These are phyloP conservation scores for Nephrocerus scutellatus DNA, from an alignment of 2,888 invertebrate species.

Conservation along the genomic window DNA sequence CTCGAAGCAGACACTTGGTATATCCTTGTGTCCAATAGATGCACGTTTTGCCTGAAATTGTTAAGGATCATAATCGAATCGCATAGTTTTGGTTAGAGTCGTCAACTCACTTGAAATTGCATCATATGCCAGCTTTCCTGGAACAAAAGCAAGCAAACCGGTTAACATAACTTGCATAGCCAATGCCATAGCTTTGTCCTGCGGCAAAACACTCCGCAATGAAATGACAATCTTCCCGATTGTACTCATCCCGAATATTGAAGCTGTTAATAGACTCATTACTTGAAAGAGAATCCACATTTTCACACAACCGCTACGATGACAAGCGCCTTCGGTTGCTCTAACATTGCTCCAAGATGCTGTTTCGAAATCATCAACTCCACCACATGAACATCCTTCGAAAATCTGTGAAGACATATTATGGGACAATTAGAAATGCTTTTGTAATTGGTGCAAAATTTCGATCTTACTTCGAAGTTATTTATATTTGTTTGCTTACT, in stretches of 20 bases:
- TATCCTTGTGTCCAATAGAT: constrained; percentile 47
- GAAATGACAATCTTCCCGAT: constrained; percentile 52
- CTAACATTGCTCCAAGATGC: constrained; percentile 23
- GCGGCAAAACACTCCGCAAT: constrained; percentile 52
- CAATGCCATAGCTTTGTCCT: constrained; percentile 57
- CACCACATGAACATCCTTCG: constrained; percentile 51
- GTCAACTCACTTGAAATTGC: constrained; percentile 50
- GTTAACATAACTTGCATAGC: constrained; percentile 53
- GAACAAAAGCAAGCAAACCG: constrained; percentile 54
- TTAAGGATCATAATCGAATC: background rate
- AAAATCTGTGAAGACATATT: constrained; percentile 42
- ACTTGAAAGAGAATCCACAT: constrained; percentile 51
- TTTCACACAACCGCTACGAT: constrained; percentile 47
- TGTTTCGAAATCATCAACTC: constrained; percentile 27
- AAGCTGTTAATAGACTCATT: constrained; percentile 44
- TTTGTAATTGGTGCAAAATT: background rate
- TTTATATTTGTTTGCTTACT: constrained; percentile 44
- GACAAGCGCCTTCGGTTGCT: constrained; percentile 54
- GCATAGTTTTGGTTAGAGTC: background rate
- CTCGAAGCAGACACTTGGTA: constrained; percentile 48
- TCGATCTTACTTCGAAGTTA: constrained; percentile 37
- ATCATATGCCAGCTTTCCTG: constrained; percentile 58
- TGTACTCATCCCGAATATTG: constrained; percentile 37
- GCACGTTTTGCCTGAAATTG: constrained; percentile 45
- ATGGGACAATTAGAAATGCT: background rate